phyloP scores from a whole-genome alignment of 2,888 invertebrate genomes.

The Harpagoxenus sublaevis region DNA sequence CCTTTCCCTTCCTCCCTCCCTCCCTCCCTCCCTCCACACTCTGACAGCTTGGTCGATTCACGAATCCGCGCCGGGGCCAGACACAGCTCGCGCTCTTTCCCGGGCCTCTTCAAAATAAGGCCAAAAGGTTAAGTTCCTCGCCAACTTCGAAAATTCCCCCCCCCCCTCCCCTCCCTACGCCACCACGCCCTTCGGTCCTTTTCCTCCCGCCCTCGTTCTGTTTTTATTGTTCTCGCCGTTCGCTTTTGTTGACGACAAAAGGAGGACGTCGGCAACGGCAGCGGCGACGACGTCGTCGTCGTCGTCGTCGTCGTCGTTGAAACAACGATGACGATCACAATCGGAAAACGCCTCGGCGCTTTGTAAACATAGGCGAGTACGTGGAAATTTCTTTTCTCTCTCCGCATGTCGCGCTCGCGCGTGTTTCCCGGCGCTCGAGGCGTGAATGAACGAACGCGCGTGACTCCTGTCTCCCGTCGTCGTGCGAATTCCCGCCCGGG shows the following conservation, averaged over 20 bases:
- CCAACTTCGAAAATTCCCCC: conserved; percentile 7
- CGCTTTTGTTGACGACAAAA: conserved; percentile 29
- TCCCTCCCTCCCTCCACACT: conserved; percentile 60
- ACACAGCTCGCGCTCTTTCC: conserved; percentile 76
- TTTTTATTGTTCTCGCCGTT: conserved; percentile 13
- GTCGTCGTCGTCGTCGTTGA: not conserved
- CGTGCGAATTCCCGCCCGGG: conserved; percentile 13
- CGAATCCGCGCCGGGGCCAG: conserved; percentile 75
- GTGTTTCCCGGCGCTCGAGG: conserved; percentile 2
- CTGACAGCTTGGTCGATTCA: conserved; percentile 83
- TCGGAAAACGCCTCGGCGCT: not conserved
- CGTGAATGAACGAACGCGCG: conserved; percentile 43
- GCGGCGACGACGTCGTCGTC: not conserved
- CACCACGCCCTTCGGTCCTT: conserved; percentile 14
- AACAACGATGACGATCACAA: not conserved
- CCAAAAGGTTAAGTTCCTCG: conserved; percentile 60
- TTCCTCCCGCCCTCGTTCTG: not conserved
- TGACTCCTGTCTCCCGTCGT: conserved; percentile 1
- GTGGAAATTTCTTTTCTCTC: conserved; percentile 12
- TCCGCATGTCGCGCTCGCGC: not conserved
- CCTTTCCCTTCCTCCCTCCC: not conserved
- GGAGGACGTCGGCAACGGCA: not conserved
- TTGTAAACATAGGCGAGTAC: conserved; percentile 27
- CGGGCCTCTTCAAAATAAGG: conserved; percentile 76
- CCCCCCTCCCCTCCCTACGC: not conserved